Percentiles rank a stretch among this genome's conserved stretches.
Conservation (phyloP, 2,888 invertebrate species). For the Aplocera efformata region DNA sequence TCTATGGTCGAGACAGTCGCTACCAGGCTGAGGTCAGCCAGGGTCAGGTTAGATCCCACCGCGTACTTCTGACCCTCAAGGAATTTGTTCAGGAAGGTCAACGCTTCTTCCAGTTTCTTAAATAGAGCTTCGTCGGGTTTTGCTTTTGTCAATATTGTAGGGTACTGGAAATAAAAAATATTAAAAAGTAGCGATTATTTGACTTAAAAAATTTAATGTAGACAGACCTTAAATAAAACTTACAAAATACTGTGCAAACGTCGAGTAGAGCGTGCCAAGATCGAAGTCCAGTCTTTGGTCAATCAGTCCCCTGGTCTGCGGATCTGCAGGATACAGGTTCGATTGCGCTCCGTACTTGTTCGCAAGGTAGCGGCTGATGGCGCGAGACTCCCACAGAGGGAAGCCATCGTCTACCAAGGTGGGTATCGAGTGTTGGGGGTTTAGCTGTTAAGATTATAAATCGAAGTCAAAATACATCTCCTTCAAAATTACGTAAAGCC, state of each 20-base stretch:
- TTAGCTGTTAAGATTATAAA: slow-evolving; percentile 83
- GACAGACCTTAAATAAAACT: no score
- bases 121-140: slow-evolving; percentile 79
- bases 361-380: slow-evolving; percentile 88
- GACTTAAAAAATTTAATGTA: no score
- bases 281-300: slow-evolving; percentile 90
- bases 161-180: slow-evolving; percentile 58
- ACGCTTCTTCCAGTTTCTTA: slow-evolving; percentile 82
- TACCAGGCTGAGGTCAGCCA: slow-evolving; percentile 86
- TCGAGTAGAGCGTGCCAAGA: slow-evolving; percentile 84
- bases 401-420: slow-evolving; percentile 90
- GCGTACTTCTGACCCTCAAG: slow-evolving; percentile 82
- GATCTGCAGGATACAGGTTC: slow-evolving; percentile 85
- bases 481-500: no score
- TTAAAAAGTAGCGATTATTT: no score
- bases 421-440: slow-evolving; percentile 91
- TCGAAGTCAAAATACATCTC: no score
- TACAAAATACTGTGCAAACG: slow-evolving; percentile 68
- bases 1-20: slow-evolving; percentile 84
- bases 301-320: slow-evolving; percentile 85
- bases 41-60: slow-evolving; percentile 84
- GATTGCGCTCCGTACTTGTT: slow-evolving; percentile 88
- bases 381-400: slow-evolving; percentile 89
- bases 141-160: slow-evolving; percentile 75
- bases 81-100: slow-evolving; percentile 83